phyloP scores from a whole-genome alignment of 2,888 invertebrate species.

The Pyrrhia umbra region DNA sequence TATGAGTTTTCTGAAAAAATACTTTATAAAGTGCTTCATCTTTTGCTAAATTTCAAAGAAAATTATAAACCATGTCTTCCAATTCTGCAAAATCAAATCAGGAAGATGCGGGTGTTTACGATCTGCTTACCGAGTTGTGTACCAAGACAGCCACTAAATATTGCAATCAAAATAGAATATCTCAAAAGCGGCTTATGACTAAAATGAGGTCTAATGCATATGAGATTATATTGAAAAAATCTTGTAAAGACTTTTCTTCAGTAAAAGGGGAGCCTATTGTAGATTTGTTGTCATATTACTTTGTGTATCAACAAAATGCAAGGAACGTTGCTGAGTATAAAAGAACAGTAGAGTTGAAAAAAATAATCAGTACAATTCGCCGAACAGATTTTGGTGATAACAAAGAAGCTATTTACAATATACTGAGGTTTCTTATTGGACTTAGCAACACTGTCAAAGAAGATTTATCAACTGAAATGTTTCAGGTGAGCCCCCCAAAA shows the following conservation, averaged over 20 bases:
- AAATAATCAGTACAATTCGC: slow-evolving; percentile 73
- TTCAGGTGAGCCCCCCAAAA: slow-evolving; percentile 83
- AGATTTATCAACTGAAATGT: slow-evolving; percentile 78
- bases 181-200: slow-evolving; percentile 73
- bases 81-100: slow-evolving; percentile 41
- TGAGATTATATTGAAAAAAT: slow-evolving; percentile 84
- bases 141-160: slow-evolving; percentile 79
- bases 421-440: slow-evolving; percentile 76
- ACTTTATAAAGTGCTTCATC: not conserved
- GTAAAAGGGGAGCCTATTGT: slow-evolving; percentile 75
- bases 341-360: slow-evolving; percentile 77
- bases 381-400: slow-evolving; percentile 73
- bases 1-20: slow-evolving; percentile 3
- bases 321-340: slow-evolving; percentile 83
- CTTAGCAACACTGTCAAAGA: slow-evolving; percentile 77
- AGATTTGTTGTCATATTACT: slow-evolving; percentile 81
- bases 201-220: slow-evolving; percentile 84
- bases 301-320: slow-evolving; percentile 75
- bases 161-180: slow-evolving; percentile 72
- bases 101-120: slow-evolving; percentile 78
- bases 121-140: slow-evolving; percentile 81
- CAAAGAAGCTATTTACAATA: slow-evolving; percentile 73
- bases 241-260: slow-evolving; percentile 68
- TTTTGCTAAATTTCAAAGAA: not conserved
- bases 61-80: slow-evolving; percentile 42